Evolutionary conservation across 2,113 vertebrate species (phyloP), one percentile per base, ranked within the genome.

Genomic region (Falcunculus frontatus): DNA sequence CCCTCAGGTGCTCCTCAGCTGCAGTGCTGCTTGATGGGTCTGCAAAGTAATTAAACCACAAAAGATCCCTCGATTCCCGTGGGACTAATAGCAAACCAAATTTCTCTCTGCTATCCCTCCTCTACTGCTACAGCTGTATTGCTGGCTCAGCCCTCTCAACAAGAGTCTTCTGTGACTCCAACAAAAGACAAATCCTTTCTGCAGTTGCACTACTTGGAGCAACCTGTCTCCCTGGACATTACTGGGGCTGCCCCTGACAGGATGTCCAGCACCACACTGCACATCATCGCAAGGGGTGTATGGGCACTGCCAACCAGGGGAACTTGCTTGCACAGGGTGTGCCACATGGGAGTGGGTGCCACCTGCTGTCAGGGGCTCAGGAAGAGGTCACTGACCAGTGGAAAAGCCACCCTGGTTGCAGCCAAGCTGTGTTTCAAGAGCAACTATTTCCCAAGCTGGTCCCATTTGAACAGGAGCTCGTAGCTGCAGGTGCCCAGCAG

Each of bases 11-110:
- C 41, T 86, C n/a, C 35, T 83, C 5, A 4, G 41, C 55, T 73
- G 49, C 39, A 93, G 63, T 77, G 32, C 39, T 65, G 42, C 77
- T 91, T 94, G 88, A 90, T 39, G 63, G 52, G 10, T 49, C 74
- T 91, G 49, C 74, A 89, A 85, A 84, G 46, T 57, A 76, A 79
- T 94, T 94, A 91, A 87, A 93, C 32, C 62, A 73, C 76, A 62
- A 83, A 87, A 87, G 63, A 65, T 80, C 50, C 65, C n/a, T 80
- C 1, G 0, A 49, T 73, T 83, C 87, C 39, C 0, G 0, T 17
- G 42, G 55, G 42, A 69, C 47, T 70, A 84, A 74, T n/a, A 84
- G 65, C 27, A 6, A 70, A 87, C 35, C 63, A 55, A 47, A 87
- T 85, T 88, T 63, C 67, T 90, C 60, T 80, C 87, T 95, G 75